Base-by-base conservation (phyloP, 2,888 invertebrate genomes). In the Horisme vitalbata region DNA sequence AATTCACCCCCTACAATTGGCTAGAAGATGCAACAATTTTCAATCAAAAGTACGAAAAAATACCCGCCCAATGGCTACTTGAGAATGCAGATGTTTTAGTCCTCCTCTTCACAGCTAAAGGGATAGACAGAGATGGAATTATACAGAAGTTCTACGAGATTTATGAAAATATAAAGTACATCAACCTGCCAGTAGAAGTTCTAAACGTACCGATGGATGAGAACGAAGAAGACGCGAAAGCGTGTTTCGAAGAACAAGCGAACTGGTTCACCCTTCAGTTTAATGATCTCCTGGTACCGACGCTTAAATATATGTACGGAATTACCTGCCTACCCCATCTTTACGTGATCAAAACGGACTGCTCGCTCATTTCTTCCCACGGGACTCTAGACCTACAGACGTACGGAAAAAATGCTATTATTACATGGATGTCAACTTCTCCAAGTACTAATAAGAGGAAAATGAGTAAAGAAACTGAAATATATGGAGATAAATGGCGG, bases 211-310 rank as follows among this genome's bases (percentile, higher is more conserved):
- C 88, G 0, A 61, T 83, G 64, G 88, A 88, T 23, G 78, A 79
- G 0, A 69, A 43, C 0, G 63, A 74, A 33, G 56, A 59, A 1
- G 73, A 78, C 0, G 78, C 75, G 65, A 37, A 38, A 9, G 34
- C 44, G 0, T 68, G 71, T 11, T 87, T 59, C 43, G 56, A 71
- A 0, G 46, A 55, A 0, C 88, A 89, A 69, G 88, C 88, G 0
- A 88, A 89, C 37, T 89, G 88, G 88, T 88, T 88, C 38, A 76
- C 80, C 30, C 69, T 87, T 6, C 58, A 59, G 4, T 71, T 65
- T 57, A 48, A 68, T 54, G 84, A 87, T 65, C 66, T 71, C 45
- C 54, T 83, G 20, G 65, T 84, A 62, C 30, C 46, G 0, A 52
- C 52, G 1, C 64, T 89, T 0, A 68, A 58, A 45, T 83, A 68